Conservation (phyloP, 2,797 vertebrate genomes). For the Megalops cyprinoides region DNA sequence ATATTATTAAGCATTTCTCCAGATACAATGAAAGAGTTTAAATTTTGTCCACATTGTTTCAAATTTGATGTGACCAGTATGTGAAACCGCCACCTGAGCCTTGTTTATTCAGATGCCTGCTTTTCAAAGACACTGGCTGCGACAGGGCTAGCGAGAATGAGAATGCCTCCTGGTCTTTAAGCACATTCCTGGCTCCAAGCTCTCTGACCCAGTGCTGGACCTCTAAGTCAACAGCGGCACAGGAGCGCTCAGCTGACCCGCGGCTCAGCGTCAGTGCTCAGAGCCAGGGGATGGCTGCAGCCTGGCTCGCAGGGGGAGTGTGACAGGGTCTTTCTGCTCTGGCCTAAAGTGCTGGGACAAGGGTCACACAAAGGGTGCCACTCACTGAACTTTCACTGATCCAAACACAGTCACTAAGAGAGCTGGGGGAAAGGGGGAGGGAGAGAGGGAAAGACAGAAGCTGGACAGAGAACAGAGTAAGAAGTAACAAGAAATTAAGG, state of each 20-base stretch:
- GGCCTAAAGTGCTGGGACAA: neutral
- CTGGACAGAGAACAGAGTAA: too few species aligned
- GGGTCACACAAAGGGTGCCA: neutral
- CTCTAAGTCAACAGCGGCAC: slow-evolving; percentile 9
- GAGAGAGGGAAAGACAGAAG: too few species aligned
- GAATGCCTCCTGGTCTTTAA: neutral
- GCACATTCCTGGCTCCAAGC: neutral
- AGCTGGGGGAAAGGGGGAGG: neutral
- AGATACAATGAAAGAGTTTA: too few species aligned
- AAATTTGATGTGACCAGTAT: too few species aligned
- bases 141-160: neutral
- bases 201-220: slow-evolving; percentile 12
- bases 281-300: neutral
- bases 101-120: too few species aligned
- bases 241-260: neutral
- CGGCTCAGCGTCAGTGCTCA: neutral
- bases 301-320: neutral
- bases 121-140: too few species aligned
- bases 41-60: too few species aligned
- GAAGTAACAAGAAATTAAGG: too few species aligned
- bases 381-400: neutral
- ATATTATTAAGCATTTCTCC: too few species aligned
- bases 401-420: neutral
- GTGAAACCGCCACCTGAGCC: too few species aligned
- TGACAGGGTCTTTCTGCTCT: neutral